Base-by-base conservation (phyloP, 2,113 vertebrate species). In the Rhinogobius similis region DNA sequence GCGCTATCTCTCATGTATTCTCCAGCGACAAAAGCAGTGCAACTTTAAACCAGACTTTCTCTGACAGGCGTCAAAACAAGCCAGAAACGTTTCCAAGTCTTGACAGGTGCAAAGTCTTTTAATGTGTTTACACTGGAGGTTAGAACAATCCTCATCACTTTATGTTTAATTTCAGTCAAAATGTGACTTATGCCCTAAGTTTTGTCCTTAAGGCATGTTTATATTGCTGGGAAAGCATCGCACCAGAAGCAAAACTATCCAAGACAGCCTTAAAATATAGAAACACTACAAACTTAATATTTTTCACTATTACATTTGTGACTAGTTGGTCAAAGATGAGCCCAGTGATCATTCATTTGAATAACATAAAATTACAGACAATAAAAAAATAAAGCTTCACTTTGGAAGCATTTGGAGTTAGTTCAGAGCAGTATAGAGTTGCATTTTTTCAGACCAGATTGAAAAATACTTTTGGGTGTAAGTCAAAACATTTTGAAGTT, bases 1-100 rank as follows among this genome's bases (percentile, higher is more conserved):
- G 63, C 6, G 69, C 86, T 87, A 87, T 89, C 86, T 86, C 79
- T 79, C 79, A 84, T 78, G 72, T 75, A 61, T 86, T 86, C 79
- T 67, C 67, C 67, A 80, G 83, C 78, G 88, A 90, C 88, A 87
- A 85, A 61, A 79, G 78, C 87, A 67, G 36, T 67, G 64, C 56
- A 81, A 86, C 76, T 76, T 78, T 62, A 73, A 77, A 72, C 72
- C 32, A 24, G 64, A 79, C 65, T 77, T 76, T 77, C 79, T 58
- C 56, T 70, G 62, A 73, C 65, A 78, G 53, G 1, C 73, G 70
- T 81, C 73, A 80, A 82, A 82, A 78, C 62, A 70, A 48, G 16
- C 5, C 58, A 62, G 46, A 63, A 39, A 58, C n/a, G 12, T 38
- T 29, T 29, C 43, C 46, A 61, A 38, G 58, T 63, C 64, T 63